Conservation (phyloP, 2,113 vertebrate genomes). For the Amphiprion percula region DNA sequence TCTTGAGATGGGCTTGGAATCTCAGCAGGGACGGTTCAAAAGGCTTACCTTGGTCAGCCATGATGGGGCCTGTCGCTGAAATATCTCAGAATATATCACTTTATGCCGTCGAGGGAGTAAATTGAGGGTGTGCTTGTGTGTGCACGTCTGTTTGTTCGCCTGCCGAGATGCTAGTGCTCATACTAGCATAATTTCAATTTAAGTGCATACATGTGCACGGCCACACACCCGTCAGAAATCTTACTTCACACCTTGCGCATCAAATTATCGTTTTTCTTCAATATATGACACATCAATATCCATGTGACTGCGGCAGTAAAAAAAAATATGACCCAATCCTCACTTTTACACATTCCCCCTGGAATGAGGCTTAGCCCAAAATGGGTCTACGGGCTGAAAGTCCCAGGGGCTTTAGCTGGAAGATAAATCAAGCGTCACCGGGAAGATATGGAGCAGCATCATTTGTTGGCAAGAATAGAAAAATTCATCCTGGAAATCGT, state of each 20-base stretch:
- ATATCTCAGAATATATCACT: slow-evolving; percentile 50
- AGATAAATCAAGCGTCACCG: slow-evolving; percentile 80
- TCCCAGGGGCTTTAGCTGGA: slow-evolving; percentile 57
- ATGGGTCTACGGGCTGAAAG: slow-evolving; percentile 46
- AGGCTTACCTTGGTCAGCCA: slow-evolving; percentile 60
- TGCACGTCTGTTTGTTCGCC: background rate
- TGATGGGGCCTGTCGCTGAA: slow-evolving; percentile 50
- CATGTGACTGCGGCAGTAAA: slow-evolving; percentile 39
- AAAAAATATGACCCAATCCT: slow-evolving; percentile 58
- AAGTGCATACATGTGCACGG: background rate
- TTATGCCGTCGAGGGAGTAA: slow-evolving; percentile 7
- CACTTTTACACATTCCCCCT: slow-evolving; percentile 45
- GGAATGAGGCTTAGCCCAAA: slow-evolving; percentile 61
- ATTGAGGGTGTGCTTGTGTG: background rate
- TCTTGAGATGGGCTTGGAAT: slow-evolving; percentile 69
- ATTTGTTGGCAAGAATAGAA: slow-evolving; percentile 80
- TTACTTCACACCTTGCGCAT: slow-evolving; percentile 17
- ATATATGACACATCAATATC: slow-evolving; percentile 64
- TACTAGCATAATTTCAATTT: slow-evolving; percentile 12
- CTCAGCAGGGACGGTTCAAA: slow-evolving; percentile 59
- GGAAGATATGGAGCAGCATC: slow-evolving; percentile 73
- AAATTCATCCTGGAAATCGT: slow-evolving; percentile 78
- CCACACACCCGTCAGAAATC: slow-evolving; percentile 1
- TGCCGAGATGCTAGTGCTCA: background rate
- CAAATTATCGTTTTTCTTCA: slow-evolving; percentile 54